Conservation (phyloP, 2,113 vertebrate genomes). For the Melospiza melodia region DNA sequence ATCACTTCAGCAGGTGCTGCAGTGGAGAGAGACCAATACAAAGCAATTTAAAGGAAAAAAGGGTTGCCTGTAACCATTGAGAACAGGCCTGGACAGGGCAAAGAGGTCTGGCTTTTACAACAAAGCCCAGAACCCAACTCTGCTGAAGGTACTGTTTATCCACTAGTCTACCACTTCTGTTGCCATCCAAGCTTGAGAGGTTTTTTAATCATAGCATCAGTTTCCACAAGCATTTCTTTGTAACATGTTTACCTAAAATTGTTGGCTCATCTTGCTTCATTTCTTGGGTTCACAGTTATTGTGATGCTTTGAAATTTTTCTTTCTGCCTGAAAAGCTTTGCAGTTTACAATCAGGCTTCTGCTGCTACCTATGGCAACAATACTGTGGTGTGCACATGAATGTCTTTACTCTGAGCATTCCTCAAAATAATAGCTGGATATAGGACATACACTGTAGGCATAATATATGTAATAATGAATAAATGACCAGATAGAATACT, state of each 20-base stretch:
- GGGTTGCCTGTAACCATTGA: neutral
- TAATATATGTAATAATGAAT: neutral
- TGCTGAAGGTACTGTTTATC: neutral
- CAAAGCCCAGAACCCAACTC: neutral
- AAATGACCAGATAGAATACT: neutral
- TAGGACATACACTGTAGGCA: neutral
- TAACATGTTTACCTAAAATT: neutral
- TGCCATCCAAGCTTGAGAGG: neutral
- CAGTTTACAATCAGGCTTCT: neutral
- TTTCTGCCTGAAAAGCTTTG: neutral
- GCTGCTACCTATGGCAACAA: neutral
- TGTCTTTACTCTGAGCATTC: neutral
- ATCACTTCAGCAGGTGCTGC: rapidly evolving
- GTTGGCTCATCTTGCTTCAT: neutral
- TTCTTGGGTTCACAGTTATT: neutral
- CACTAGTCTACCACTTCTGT: neutral
- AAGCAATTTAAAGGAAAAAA: neutral
- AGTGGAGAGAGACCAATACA: neutral
- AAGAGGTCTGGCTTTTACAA: neutral
- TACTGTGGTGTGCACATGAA: neutral
- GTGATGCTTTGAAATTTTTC: neutral
- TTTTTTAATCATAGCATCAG: neutral
- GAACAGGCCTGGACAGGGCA: neutral
- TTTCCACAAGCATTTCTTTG: rapidly evolving
- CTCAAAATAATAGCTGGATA: neutral